Conservation (phyloP, 2,113 vertebrate species). For the Lophotis ruficrista region DNA sequence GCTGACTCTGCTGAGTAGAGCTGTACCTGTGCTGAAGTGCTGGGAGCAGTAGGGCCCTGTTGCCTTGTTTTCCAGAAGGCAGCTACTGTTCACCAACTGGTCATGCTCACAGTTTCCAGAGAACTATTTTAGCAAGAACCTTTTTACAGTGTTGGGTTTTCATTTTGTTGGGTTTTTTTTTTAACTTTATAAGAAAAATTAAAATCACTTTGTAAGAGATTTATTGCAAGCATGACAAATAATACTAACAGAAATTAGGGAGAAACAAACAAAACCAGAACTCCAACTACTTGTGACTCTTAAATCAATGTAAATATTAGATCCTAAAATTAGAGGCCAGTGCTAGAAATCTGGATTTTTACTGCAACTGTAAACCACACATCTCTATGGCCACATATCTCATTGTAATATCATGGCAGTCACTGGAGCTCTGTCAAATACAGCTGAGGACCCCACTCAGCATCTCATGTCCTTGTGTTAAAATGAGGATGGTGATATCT, state of each 20-base stretch:
- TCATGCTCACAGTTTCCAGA: background rate
- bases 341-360: background rate
- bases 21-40: background rate
- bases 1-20: fast-evolving
- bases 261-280: background rate
- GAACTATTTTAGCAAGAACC: background rate
- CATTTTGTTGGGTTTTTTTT: background rate
- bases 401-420: background rate
- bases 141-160: background rate
- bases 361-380: background rate
- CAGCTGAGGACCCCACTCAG: background rate
- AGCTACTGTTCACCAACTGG: background rate
- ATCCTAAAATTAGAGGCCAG: background rate
- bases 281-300: background rate
- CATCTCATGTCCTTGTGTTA: background rate
- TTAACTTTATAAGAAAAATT: background rate
- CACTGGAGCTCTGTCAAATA: background rate
- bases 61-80: background rate
- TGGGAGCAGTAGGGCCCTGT: background rate
- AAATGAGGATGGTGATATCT: background rate
- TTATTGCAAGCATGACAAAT: background rate
- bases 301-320: background rate
- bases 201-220: background rate
- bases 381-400: background rate
- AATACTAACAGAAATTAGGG: background rate